phyloP scores from a whole-genome alignment of 2,113 vertebrate species.

The Scolopax mira region DNA sequence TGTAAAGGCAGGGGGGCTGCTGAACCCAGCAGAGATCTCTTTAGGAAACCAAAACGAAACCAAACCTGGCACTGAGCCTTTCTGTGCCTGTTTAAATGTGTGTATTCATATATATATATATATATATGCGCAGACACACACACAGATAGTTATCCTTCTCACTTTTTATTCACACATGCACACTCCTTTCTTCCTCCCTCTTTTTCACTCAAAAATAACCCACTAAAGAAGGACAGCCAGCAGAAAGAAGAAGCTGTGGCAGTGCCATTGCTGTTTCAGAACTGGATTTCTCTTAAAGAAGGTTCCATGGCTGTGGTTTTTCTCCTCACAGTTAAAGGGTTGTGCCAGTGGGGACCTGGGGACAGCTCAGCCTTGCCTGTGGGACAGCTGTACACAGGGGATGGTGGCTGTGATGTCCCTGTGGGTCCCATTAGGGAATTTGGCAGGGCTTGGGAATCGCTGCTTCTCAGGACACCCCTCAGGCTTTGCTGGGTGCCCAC shows the following conservation, averaged over 20 bases:
- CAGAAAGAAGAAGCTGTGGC: neutral
- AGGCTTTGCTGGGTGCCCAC: neutral
- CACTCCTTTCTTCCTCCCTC: neutral
- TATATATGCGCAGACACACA: fast-evolving
- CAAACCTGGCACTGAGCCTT: neutral
- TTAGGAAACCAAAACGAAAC: neutral
- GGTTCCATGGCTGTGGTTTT: neutral
- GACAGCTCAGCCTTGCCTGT: neutral
- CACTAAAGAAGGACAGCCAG: neutral
- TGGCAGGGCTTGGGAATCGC: neutral
- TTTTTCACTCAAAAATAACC: neutral
- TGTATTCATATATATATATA: fast-evolving
- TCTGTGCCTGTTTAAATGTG: neutral
- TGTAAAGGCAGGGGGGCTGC: neutral
- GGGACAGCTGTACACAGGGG: neutral
- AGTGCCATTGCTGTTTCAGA: neutral
- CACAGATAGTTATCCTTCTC: neutral
- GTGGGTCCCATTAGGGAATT: neutral
- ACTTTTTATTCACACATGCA: neutral
- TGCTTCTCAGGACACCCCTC: neutral
- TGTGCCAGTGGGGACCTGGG: neutral
- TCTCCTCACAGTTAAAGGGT: neutral
- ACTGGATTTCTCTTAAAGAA: neutral
- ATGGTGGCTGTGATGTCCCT: neutral
- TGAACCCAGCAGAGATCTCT: neutral